Conservation (phyloP, 2,797 vertebrate species). For the Petrocephalus schoutedeni region DNA sequence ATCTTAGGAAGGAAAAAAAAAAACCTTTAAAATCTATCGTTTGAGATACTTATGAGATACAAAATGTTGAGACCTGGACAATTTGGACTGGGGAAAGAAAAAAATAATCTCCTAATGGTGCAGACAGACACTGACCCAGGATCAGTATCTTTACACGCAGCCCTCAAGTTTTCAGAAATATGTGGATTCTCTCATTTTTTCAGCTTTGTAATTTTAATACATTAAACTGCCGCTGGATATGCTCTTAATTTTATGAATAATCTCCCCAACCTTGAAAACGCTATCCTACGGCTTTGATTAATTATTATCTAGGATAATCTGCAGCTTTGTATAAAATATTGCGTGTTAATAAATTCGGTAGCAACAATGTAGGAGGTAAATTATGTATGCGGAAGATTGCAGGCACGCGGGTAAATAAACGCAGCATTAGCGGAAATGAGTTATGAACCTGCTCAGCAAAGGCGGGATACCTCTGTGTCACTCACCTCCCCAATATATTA, state of each 20-base stretch:
- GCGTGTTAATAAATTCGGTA: not conserved
- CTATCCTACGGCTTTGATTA: slow-evolving; percentile 7
- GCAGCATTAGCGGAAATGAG: slow-evolving; percentile 1
- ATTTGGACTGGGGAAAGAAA: not conserved
- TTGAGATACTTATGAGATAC: not conserved
- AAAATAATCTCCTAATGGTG: not conserved
- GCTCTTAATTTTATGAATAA: not conserved
- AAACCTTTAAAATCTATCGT: not conserved
- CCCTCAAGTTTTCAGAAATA: not conserved
- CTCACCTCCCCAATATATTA: not conserved
- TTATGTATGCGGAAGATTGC: slow-evolving; percentile 2
- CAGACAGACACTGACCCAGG: not conserved
- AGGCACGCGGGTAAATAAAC: not conserved
- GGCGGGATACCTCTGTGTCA: not conserved
- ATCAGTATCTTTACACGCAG: not conserved
- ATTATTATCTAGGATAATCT: slow-evolving; percentile 14
- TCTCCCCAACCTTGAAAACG: slow-evolving; percentile 10
- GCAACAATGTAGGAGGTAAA: slow-evolving; percentile 10
- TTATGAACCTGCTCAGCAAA: slow-evolving; percentile 3
- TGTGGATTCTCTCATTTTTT: not conserved
- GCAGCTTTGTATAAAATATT: slow-evolving; percentile 1
- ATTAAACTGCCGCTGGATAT: slow-evolving; percentile 3
- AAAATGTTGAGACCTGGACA: not conserved
- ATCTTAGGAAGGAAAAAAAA: not conserved
- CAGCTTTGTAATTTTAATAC: not conserved